Evolutionary conservation across 2,888 invertebrate species (phyloP), one percentile per base, ranked within the genome.

Genomic region (Ichneumon xanthorius): DNA sequence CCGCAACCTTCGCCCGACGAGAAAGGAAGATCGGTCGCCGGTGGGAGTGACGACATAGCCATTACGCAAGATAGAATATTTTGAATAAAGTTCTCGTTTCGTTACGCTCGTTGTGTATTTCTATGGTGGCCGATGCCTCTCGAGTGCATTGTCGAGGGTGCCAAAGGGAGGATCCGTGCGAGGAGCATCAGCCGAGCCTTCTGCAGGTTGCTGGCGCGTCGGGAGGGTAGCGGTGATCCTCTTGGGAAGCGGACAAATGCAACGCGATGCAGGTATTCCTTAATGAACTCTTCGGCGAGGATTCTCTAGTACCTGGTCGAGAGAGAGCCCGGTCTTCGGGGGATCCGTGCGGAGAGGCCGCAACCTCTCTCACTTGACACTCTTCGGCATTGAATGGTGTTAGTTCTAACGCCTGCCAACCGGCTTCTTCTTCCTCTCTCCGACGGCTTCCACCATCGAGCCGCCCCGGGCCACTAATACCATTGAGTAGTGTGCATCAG

Each of bases 331-430:
- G 90, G 86, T 88, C 87, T 48, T 61, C 50, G 70, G 63, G 5
- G 22, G 53, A 65, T 65, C n/a, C 16, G 70, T 45, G 68, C 45
- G 45, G 33, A 73, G 67, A 81, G 80, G 83, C 75, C 71, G 80
- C 72, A 88, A 87, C 86, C 87, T 91, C 91, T 90, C 89, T 87
- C 86, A 88, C 91, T 91, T 93, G 93, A 93, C 92, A 92, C 92
- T 79, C 80, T 48, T 72, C 63, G 55, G 76, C 80, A 93, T 92
- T 92, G 92, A 91, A 92, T 92, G 91, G 93, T 93, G 93, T 94
- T 93, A 93, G 93, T 92, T 93, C 93, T 93, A 92, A 93, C 93
- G 92, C 93, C 93, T 92, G 86, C 88, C 88, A 90, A 83, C 88
- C 89, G 76, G 85, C 63, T 75, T 75, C 75, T 68, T 81, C 75